Percentiles rank a stretch among this genome's conserved stretches.
phyloP scores from a whole-genome alignment of 2,888 invertebrate genomes.

The Agrochola circellaris region DNA sequence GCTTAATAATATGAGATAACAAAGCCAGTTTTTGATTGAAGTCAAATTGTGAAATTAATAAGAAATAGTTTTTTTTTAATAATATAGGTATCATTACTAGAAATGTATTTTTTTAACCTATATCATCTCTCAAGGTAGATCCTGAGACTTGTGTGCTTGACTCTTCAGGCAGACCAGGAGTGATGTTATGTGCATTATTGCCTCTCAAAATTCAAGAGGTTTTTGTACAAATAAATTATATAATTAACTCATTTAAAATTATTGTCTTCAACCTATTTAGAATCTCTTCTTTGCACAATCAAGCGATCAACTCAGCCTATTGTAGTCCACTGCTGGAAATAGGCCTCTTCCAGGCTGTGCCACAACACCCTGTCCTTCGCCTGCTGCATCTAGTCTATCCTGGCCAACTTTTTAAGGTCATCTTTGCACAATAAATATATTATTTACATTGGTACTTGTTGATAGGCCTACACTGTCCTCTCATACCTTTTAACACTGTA shows the following conservation, averaged over 20 bases:
- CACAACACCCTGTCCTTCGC: too few relatives aligned
- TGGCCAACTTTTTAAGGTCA: too few relatives aligned
- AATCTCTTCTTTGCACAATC: not conserved
- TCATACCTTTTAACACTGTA: too few relatives aligned
- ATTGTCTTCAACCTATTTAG: not conserved
- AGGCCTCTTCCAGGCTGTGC: not conserved
- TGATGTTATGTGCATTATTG: not conserved
- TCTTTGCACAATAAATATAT: too few relatives aligned
- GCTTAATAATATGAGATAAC: not conserved
- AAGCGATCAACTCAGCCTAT: too few relatives aligned
- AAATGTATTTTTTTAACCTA: not conserved
- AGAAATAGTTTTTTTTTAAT: too few relatives aligned
- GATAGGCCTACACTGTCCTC: too few relatives aligned
- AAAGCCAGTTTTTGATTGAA: not conserved
- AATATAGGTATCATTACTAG: not conserved
- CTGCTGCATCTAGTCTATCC: too few relatives aligned
- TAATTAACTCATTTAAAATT: not conserved
- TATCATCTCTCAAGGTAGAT: not conserved
- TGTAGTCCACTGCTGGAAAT: not conserved
- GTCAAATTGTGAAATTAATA: too few relatives aligned
- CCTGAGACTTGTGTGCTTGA: not conserved
- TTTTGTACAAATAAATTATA: not conserved
- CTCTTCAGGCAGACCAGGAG: not conserved
- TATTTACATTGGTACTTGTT: too few relatives aligned
- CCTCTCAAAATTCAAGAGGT: not conserved